Evolutionary conservation across 2,888 invertebrate species (phyloP).

Genomic region (Lagria hirta): DNA sequence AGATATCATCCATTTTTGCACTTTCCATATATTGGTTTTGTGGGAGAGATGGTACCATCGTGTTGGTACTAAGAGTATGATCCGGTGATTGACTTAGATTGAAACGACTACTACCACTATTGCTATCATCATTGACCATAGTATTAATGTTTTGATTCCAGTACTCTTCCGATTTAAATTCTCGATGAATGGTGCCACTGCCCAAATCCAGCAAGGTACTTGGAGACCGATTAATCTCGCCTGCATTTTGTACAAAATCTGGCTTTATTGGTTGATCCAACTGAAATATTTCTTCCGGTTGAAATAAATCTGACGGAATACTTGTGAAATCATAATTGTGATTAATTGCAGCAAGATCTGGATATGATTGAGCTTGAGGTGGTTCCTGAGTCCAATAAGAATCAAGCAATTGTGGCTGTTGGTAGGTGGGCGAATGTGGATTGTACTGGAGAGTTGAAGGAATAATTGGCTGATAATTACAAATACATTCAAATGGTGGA

Average conservation of each 20-base stretch:
- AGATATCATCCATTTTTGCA: conserved; percentile 37
- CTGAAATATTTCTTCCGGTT: conserved; percentile 78
- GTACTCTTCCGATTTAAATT: conserved; percentile 62
- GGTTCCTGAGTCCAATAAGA: conserved; percentile 54
- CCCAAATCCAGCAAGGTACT: conserved; percentile 72
- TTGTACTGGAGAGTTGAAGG: conserved; percentile 44
- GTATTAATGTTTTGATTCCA: conserved; percentile 60
- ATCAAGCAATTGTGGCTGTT: conserved; percentile 43
- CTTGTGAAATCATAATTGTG: conserved; percentile 62
- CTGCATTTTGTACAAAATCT: conserved; percentile 60
- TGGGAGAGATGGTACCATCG: conserved; percentile 39
- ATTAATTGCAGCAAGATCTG: conserved; percentile 46
- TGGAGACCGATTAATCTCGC: conserved; percentile 62
- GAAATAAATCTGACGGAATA: conserved; percentile 68
- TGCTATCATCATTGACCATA: conserved; percentile 56
- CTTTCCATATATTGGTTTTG: conserved; percentile 37
- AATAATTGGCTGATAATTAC: conserved; percentile 54
- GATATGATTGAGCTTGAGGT: conserved; percentile 49
- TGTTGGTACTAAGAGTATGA: conserved; percentile 49
- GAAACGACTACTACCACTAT: conserved; percentile 50
- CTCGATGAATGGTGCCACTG: conserved; percentile 67
- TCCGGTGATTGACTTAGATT: conserved; percentile 59
- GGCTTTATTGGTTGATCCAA: conserved; percentile 71
- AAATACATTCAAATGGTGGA: conserved; percentile 74
- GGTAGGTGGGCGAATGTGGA: conserved; percentile 41